Evolutionary conservation across 1,140 invertebrate genomes (phyloP).

Genomic region (Penaeus vannamei): DNA sequence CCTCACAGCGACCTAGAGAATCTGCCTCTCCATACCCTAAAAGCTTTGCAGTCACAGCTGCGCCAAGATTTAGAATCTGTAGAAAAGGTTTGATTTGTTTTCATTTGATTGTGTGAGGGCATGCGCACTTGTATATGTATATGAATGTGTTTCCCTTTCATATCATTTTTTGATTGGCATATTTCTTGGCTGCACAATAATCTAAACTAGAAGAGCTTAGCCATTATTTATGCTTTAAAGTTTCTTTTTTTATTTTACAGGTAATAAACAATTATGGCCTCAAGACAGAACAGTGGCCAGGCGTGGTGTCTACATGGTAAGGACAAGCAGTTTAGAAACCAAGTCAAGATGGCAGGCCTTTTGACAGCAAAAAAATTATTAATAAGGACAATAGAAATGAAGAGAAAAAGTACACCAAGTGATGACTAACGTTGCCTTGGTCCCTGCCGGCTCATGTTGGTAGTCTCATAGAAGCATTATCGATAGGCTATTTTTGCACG

Average conservation of each 20-base stretch:
- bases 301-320: slow-evolving; percentile 47
- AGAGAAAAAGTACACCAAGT: not conserved
- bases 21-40: slow-evolving; percentile 60
- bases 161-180: not conserved
- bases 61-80: slow-evolving; percentile 57
- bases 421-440: not conserved
- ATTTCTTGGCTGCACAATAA: too few species aligned
- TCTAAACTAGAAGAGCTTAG: not conserved
- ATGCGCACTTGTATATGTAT: too few species aligned
- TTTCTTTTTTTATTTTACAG: slow-evolving; percentile 43
- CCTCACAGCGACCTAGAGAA: slow-evolving; percentile 52
- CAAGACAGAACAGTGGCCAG: slow-evolving; percentile 57
- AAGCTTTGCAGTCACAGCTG: slow-evolving; percentile 62
- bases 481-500: slow-evolving; percentile 47
- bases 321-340: not conserved
- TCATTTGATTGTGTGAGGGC: not conserved
- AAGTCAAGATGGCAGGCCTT: too few species aligned
- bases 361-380: too few species aligned
- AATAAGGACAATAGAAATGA: too few species aligned
- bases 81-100: slow-evolving; percentile 46
- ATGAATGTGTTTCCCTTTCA: not conserved
- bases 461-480: slow-evolving; percentile 43
- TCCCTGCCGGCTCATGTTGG: slow-evolving; percentile 13
- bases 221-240: too few species aligned
- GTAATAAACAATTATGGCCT: slow-evolving; percentile 57